These are phyloP conservation scores for Drosophila limbata DNA, from an alignment of 2,888 invertebrate species.

Conservation along the genomic window DNA sequence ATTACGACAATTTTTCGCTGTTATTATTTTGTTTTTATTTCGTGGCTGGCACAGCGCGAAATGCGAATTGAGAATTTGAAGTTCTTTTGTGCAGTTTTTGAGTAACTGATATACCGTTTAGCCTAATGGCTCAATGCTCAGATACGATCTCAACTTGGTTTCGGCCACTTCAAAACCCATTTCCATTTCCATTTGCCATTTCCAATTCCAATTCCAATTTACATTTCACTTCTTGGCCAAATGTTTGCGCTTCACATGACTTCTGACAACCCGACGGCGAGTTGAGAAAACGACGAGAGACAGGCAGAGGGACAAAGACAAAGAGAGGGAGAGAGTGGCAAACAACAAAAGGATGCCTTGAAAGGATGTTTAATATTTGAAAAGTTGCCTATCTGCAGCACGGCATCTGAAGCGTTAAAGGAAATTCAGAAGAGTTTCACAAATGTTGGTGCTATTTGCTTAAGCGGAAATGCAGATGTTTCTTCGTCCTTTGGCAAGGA, in stretches of 20 bases:
- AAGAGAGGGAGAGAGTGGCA: constrained; percentile 14
- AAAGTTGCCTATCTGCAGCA: constrained; percentile 51
- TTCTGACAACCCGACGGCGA: constrained; percentile 36
- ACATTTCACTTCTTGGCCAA: constrained; percentile 20
- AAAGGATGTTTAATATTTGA: constrained; percentile 75
- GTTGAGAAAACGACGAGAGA: constrained; percentile 3
- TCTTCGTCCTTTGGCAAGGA: constrained; percentile 27
- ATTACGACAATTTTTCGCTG: constrained; percentile 72
- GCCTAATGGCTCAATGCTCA: constrained; percentile 35
- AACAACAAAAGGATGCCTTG: constrained; percentile 66
- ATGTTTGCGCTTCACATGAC: constrained; percentile 74
- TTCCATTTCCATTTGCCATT: constrained; percentile 7
- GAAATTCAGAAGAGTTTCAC: constrained; percentile 48
- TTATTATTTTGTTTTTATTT: constrained; percentile 48
- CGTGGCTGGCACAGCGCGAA: constrained; percentile 29
- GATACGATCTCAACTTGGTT: constrained; percentile 22
- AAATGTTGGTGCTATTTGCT: constrained; percentile 67
- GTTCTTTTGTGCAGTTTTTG: constrained; percentile 29
- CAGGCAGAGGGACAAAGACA: not conserved
- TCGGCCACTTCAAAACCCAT: constrained; percentile 64
- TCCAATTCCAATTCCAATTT: constrained; percentile 32
- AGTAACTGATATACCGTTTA: constrained; percentile 42
- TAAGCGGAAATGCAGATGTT: constrained; percentile 79
- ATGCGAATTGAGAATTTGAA: constrained; percentile 22
- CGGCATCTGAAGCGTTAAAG: constrained; percentile 42